Evolutionary conservation across 2,113 vertebrate species (phyloP), one percentile per base, ranked within the genome.

Genomic region (Pao palembangensis): DNA sequence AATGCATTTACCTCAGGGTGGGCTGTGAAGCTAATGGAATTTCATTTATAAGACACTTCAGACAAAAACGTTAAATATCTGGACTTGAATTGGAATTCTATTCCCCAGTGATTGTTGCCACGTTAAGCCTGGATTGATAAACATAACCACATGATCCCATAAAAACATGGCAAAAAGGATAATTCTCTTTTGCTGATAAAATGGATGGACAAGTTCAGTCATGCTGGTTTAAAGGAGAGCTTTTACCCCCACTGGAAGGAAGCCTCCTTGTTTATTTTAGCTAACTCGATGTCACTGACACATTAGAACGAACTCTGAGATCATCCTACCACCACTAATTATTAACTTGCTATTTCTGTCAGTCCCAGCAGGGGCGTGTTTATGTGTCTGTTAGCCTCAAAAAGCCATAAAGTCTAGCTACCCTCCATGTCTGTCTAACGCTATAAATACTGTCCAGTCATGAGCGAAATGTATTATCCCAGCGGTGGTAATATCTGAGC

Each of bases 381-480:
- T 46, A 16, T 17, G 12, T 46, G 44, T 46, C 12, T 8, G 44
- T 46, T 47, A 50, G 59, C 60, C 81, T 62, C 58, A 51, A 70
- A 71, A 73, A 68, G 71, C 69, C 53, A 73, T 64, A 64, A 82
- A 43, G 23, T 57, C 67, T 51, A 68, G 73, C 67, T 53, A 17
- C 23, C 23, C 51, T 75, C 73, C 76, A 81, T 63, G 59, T 83
- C 67, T 61, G 61, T 63, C 64, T 16, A 56, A 44, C n/a, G 15
- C 78, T 85, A 85, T 75, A 85, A 85, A 87, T 85, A 89, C 66
- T 19, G 5, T 54, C 52, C 43, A 57, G 67, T 82, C 75, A 84
- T 75, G 71, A 85, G 71, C 71, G 18, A 25, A 67, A 71, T 70
- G 81, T 71, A 73, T 82, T 67, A 38, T 67, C 61, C 79, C 60